A percentile compares a stretch with the other conserved stretches of the same genome.
phyloP scores from a whole-genome alignment of 2,113 vertebrate genomes.

The Thalassoma bifasciatum region DNA sequence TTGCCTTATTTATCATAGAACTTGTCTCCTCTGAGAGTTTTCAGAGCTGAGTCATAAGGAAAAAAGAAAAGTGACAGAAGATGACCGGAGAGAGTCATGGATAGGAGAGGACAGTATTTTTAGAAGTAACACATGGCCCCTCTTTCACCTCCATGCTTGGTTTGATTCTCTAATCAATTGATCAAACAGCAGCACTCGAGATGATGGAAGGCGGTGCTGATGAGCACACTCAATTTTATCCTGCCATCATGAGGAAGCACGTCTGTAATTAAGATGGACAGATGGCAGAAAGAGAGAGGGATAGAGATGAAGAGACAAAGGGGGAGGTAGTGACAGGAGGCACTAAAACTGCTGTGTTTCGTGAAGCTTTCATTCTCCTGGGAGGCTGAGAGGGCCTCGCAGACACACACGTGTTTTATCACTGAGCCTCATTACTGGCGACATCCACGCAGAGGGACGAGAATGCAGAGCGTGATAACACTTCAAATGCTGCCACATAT shows the following conservation, averaged over 20 bases:
- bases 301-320: conserved; percentile 50
- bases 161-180: conserved; percentile 73
- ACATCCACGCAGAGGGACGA: conserved; percentile 65
- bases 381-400: conserved; percentile 40
- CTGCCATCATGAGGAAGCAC: conserved; percentile 58
- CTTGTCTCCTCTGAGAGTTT: neutral
- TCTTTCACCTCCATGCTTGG: conserved; percentile 65
- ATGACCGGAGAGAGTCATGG: neutral
- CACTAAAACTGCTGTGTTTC: conserved; percentile 46
- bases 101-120: conserved; percentile 46
- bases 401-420: conserved; percentile 65
- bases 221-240: conserved; percentile 65
- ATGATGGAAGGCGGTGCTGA: conserved; percentile 70
- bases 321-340: conserved; percentile 45
- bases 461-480: conserved; percentile 68
- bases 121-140: conserved; percentile 45
- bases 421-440: conserved; percentile 69
- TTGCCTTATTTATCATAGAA: no score
- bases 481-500: conserved; percentile 58
- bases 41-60: neutral
- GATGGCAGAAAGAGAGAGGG: conserved; percentile 61
- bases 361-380: conserved; percentile 43
- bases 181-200: conserved; percentile 68
- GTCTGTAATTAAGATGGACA: conserved; percentile 76
- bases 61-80: conserved; percentile 10